Evolutionary conservation across 2,888 invertebrate species (phyloP).

Genomic region (Abscondita cerata): DNA sequence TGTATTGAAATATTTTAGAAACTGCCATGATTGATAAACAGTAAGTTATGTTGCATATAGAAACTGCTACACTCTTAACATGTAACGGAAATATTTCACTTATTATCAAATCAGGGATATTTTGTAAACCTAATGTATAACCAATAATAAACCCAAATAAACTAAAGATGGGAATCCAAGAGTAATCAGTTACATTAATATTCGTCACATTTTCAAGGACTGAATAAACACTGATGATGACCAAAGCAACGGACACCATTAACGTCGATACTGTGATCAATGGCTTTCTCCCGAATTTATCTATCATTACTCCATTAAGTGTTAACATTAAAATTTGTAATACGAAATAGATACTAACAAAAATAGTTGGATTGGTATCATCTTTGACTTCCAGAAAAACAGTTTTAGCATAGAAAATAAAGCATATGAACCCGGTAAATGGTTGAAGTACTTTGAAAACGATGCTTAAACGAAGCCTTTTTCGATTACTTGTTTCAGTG

Average conservation of each 20-base stretch:
- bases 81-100: slow-evolving; percentile 62
- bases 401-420: slow-evolving; percentile 65
- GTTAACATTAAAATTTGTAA: slow-evolving; percentile 65
- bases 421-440: slow-evolving; percentile 64
- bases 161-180: slow-evolving; percentile 59
- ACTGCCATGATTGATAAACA: slow-evolving; percentile 58
- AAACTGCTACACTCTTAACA: slow-evolving; percentile 62
- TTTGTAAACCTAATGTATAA: slow-evolving; percentile 62
- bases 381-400: slow-evolving; percentile 67
- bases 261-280: slow-evolving; percentile 69
- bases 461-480: slow-evolving; percentile 67
- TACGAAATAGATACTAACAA: slow-evolving; percentile 65
- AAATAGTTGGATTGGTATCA: slow-evolving; percentile 57
- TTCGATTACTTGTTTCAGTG: slow-evolving; percentile 63
- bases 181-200: slow-evolving; percentile 52
- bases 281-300: slow-evolving; percentile 68
- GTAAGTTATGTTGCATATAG: slow-evolving; percentile 61
- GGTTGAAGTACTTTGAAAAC: slow-evolving; percentile 67
- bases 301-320: slow-evolving; percentile 64
- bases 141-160: too few species aligned
- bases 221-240: slow-evolving; percentile 57
- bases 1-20: slow-evolving; percentile 57
- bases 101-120: slow-evolving; percentile 60
- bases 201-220: slow-evolving; percentile 53
- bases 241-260: slow-evolving; percentile 50